Base-by-base conservation (phyloP, 2,888 invertebrate species). In the Onchidella celtica region DNA sequence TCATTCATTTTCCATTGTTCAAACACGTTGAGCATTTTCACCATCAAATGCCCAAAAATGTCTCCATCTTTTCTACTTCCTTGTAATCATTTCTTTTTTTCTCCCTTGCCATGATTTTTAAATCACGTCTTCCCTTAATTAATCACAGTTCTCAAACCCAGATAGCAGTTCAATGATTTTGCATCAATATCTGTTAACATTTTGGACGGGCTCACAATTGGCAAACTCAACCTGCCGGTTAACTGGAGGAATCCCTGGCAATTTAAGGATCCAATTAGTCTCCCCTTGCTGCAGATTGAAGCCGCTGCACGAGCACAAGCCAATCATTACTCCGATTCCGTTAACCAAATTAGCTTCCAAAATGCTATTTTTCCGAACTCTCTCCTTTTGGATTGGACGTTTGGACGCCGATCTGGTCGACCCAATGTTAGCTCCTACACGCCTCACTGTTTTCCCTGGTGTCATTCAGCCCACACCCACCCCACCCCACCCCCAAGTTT, bases 131-230 rank as follows among this genome's bases (percentile, higher is more conserved):
- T 59, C 59, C n/a, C 21, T n/a, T n/a, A 59, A 59, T 59, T 59
- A 59, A 59, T 59, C 59, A 59, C 17, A 21, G 24, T 59, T 59
- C 59, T 59, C 24, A n/a, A 59, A 17, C n/a, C 21, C 17, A 59
- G 59, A 24, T n/a, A 59, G n/a, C 59, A n/a, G 59, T 6, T n/a
- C 59, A 14, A n/a, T n/a, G 24, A 24, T 59, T 59, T 59, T 59
- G n/a, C 59, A 59, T 59, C 59, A 59, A 59, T 59, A 59, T 59
- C 59, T 24, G 59, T 59, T 59, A 59, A 14, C 59, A 59, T 59
- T 59, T 59, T 59, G 17, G 17, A 24, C 24, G n/a, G 59, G 59
- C 17, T n/a, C 24, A 14, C 24, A 14, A 59, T n/a, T n/a, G 3
- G 9, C 59, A 4, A 21, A 11, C 4, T n/a, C 59, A 59, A 59